Evolutionary conservation across 2,888 invertebrate genomes (phyloP).

Genomic region (Philhelius pedissequus): DNA sequence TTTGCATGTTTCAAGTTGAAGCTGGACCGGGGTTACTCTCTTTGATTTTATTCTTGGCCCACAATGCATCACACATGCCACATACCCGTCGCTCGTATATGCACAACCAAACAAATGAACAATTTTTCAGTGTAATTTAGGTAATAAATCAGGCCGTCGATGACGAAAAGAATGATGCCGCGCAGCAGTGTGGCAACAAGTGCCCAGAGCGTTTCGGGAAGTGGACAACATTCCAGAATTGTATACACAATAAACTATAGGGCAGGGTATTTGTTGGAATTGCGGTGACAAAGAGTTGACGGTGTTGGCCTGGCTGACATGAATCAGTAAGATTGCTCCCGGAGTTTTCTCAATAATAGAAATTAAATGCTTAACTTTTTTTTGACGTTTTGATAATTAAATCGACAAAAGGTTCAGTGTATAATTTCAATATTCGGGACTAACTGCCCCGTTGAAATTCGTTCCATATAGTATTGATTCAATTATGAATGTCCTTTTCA

Average conservation of each 20-base stretch:
- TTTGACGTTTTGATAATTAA: too few species aligned
- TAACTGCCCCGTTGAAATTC: too few species aligned
- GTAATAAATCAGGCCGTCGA: slow-evolving; percentile 64
- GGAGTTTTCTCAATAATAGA: too few species aligned
- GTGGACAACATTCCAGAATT: slow-evolving; percentile 60
- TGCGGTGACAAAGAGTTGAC: slow-evolving; percentile 38
- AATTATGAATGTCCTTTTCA: too few species aligned
- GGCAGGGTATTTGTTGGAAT: slow-evolving; percentile 20
- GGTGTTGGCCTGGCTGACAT: slow-evolving; percentile 2
- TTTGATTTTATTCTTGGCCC: slow-evolving; percentile 18
- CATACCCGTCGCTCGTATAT: background rate
- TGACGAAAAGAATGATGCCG: slow-evolving; percentile 61
- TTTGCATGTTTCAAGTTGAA: slow-evolving; percentile 42
- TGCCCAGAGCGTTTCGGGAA: slow-evolving; percentile 63
- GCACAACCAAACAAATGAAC: slow-evolving; percentile 10
- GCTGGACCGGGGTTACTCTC: background rate
- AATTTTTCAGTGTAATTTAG: slow-evolving; percentile 58
- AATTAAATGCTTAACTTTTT: too few species aligned
- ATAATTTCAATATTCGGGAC: too few species aligned
- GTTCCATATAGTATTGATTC: too few species aligned
- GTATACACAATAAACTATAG: slow-evolving; percentile 12
- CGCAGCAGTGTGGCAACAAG: slow-evolving; percentile 65
- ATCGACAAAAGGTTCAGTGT: too few species aligned
- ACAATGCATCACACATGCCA: background rate
- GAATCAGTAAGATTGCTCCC: background rate